These are phyloP conservation scores for Zosterops japonicus DNA, from an alignment of 2,113 vertebrate species.

Conservation along the genomic window DNA sequence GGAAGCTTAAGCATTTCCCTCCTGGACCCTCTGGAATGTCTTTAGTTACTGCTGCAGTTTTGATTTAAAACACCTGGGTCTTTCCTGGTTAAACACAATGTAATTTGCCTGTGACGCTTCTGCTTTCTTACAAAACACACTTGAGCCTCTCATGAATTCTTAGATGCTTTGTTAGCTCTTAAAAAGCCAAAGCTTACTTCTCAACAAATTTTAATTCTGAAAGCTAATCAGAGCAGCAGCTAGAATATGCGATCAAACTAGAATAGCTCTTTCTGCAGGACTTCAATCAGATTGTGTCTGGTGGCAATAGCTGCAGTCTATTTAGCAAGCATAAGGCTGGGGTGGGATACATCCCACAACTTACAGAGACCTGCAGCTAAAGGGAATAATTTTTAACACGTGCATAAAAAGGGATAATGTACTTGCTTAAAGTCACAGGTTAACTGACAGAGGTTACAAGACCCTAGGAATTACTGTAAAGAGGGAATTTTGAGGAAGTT, in stretches of 20 bases:
- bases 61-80: slow-evolving; percentile 53
- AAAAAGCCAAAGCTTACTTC: not conserved
- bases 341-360: not conserved
- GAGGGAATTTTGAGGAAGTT: not conserved
- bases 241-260: not conserved
- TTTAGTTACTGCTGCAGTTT: not conserved
- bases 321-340: not conserved
- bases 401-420: not conserved
- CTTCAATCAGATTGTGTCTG: not conserved
- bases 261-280: not conserved
- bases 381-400: not conserved
- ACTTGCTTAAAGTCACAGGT: not conserved
- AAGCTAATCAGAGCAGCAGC: not conserved
- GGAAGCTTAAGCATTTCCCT: slow-evolving; percentile 32
- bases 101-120: not conserved
- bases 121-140: not conserved
- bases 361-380: not conserved
- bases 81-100: not conserved
- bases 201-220: not conserved
- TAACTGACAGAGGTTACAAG: not conserved
- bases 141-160: not conserved
- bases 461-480: not conserved
- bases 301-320: not conserved
- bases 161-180: not conserved
- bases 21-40: not conserved